These are phyloP conservation scores for Tyria jacobaeae DNA, from an alignment of 2,888 invertebrate genomes.

Conservation along the genomic window DNA sequence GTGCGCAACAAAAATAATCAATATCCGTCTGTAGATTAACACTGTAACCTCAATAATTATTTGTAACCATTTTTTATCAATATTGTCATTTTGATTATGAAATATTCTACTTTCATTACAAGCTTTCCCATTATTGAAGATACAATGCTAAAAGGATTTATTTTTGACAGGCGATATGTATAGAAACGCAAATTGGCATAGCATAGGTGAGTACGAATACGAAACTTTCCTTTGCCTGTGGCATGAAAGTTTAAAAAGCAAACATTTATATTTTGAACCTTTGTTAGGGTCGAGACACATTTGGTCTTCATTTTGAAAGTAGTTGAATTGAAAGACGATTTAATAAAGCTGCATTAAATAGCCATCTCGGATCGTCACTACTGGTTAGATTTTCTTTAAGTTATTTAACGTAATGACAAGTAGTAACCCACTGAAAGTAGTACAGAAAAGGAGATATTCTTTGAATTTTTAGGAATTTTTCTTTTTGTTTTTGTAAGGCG, in stretches of 20 bases:
- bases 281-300: background rate
- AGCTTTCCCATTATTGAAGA: slow-evolving; percentile 15
- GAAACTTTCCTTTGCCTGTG: slow-evolving; percentile 21
- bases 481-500: no score
- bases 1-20: slow-evolving; percentile 14
- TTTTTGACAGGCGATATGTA: slow-evolving; percentile 22
- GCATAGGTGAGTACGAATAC: slow-evolving; percentile 26
- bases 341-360: no score
- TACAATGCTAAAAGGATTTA: slow-evolving; percentile 18
- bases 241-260: slow-evolving; percentile 17
- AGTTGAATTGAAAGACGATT: no score
- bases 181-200: slow-evolving; percentile 25
- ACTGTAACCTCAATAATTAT: slow-evolving; percentile 15
- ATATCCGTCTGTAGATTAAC: slow-evolving; percentile 13
- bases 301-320: background rate
- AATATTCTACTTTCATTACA: slow-evolving; percentile 15
- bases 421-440: no score
- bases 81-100: slow-evolving; percentile 13
- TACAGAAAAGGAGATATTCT: no score
- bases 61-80: slow-evolving; percentile 10
- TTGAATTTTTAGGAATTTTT: no score
- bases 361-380: no score
- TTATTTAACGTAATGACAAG: no score
- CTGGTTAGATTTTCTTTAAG: no score
- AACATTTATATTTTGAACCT: slow-evolving; percentile 4